phyloP scores from a whole-genome alignment of 2,888 invertebrate species.

The Dynastes tityus region DNA sequence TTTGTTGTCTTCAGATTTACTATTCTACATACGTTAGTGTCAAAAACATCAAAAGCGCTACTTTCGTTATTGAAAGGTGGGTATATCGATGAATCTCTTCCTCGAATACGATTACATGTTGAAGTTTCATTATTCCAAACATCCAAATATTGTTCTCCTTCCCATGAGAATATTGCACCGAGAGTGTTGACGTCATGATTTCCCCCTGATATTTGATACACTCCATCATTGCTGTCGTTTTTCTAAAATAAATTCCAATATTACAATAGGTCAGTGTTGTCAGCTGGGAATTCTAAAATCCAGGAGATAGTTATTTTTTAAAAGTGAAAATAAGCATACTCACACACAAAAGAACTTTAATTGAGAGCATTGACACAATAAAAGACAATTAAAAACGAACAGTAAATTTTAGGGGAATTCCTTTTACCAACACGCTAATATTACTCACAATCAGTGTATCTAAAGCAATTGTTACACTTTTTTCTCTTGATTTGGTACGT shows the following conservation, averaged over 20 bases:
- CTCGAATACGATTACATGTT: conserved; percentile 73
- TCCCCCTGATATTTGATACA: conserved; percentile 75
- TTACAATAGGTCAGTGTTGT: background rate
- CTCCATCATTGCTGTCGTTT: conserved; percentile 75
- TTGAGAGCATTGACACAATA: too few relatives aligned
- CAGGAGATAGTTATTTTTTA: too few relatives aligned
- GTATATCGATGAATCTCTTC: conserved; percentile 70
- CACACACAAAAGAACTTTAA: too few relatives aligned
- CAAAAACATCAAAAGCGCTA: conserved; percentile 70
- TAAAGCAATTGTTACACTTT: too few relatives aligned
- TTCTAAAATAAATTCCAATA: conserved; percentile 70
- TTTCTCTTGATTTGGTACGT: too few relatives aligned
- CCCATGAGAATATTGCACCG: conserved; percentile 72
- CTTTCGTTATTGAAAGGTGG: conserved; percentile 75
- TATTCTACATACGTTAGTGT: conserved; percentile 71
- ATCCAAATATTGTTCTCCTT: conserved; percentile 59
- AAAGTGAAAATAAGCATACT: too few relatives aligned
- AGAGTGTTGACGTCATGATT: conserved; percentile 71
- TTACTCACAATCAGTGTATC: too few relatives aligned
- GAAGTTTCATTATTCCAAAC: conserved; percentile 67
- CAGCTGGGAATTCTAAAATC: too few relatives aligned
- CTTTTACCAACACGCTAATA: too few relatives aligned
- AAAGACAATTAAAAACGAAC: too few relatives aligned
- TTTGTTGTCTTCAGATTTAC: conserved; percentile 36
- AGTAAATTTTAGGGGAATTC: too few relatives aligned